A percentile compares a stretch with the other conserved stretches of the same genome.
These are phyloP conservation scores for Psilopsiagon aymara DNA, from an alignment of 2,113 vertebrate genomes.

Conservation along the genomic window DNA sequence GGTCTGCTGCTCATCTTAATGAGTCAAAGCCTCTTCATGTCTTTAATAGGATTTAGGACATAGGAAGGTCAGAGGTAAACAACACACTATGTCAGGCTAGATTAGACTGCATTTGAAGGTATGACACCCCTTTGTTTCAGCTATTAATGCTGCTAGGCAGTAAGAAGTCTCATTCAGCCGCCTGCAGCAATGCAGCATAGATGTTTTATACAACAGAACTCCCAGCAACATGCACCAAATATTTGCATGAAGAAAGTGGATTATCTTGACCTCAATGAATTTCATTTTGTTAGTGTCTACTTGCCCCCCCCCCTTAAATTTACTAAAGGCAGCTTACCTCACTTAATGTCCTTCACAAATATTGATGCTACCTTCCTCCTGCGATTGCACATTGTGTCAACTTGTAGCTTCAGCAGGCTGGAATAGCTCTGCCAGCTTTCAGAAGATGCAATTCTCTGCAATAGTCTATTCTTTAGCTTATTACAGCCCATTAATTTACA, in stretches of 20 bases:
- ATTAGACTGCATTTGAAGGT: neutral
- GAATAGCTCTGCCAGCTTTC: neutral
- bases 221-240: neutral
- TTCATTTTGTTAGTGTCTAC: neutral
- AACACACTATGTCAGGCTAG: neutral
- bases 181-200: neutral
- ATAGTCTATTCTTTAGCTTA: neutral
- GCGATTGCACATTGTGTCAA: fast-evolving
- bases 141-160: neutral
- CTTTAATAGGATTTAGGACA: neutral
- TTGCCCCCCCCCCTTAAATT: neutral
- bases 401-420: fast-evolving
- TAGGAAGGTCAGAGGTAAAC: slow-evolving; percentile 24
- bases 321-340: neutral
- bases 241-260: neutral
- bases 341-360: neutral
- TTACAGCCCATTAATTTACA: neutral
- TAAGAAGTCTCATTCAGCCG: neutral
- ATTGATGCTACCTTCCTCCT: neutral
- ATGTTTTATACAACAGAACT: neutral
- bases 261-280: neutral
- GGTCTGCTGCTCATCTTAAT: slow-evolving; percentile 1
- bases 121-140: neutral
- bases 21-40: neutral
- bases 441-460: fast-evolving